These are phyloP conservation scores for Trinectes maculatus DNA, from an alignment of 2,113 vertebrate species.

Conservation along the genomic window DNA sequence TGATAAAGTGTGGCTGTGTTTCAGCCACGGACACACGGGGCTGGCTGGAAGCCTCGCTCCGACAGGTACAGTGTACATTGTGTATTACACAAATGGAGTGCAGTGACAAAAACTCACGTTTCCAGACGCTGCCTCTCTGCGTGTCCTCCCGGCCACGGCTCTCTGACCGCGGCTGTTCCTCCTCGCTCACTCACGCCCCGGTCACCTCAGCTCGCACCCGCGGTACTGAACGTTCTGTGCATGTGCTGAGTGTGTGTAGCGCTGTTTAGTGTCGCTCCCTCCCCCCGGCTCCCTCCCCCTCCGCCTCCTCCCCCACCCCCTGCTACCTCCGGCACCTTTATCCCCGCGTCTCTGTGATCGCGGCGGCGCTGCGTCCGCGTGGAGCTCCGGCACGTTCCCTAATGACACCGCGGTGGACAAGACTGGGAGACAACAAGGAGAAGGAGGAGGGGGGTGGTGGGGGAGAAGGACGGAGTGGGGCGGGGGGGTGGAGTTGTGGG, in stretches of 20 bases:
- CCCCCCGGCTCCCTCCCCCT: background rate
- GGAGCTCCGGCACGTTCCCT: slow-evolving; percentile 48
- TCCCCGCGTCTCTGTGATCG: slow-evolving; percentile 6
- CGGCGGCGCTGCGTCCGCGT: slow-evolving; percentile 56
- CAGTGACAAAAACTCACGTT: slow-evolving; percentile 70
- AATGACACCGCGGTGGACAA: slow-evolving; percentile 48
- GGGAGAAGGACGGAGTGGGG: background rate
- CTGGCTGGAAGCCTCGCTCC: too few relatives aligned
- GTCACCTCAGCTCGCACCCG: slow-evolving; percentile 47
- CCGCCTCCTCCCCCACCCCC: background rate
- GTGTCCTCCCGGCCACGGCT: slow-evolving; percentile 1
- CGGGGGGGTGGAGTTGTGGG: slow-evolving; percentile 67
- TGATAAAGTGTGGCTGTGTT: too few relatives aligned
- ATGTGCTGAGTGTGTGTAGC: slow-evolving; percentile 45
- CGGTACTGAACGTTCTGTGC: slow-evolving; percentile 81
- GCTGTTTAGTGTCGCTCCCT: slow-evolving; percentile 22
- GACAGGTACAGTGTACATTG: too few relatives aligned
- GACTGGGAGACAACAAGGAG: background rate
- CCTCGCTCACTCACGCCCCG: slow-evolving; percentile 56
- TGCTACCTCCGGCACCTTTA: background rate
- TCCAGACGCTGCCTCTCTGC: slow-evolving; percentile 1
- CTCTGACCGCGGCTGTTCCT: slow-evolving; percentile 34
- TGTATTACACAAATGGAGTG: too few relatives aligned
- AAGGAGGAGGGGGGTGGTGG: background rate
- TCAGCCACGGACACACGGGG: too few relatives aligned